phyloP scores from a whole-genome alignment of 2,888 invertebrate genomes.

The Acanthosepion esculentum region DNA sequence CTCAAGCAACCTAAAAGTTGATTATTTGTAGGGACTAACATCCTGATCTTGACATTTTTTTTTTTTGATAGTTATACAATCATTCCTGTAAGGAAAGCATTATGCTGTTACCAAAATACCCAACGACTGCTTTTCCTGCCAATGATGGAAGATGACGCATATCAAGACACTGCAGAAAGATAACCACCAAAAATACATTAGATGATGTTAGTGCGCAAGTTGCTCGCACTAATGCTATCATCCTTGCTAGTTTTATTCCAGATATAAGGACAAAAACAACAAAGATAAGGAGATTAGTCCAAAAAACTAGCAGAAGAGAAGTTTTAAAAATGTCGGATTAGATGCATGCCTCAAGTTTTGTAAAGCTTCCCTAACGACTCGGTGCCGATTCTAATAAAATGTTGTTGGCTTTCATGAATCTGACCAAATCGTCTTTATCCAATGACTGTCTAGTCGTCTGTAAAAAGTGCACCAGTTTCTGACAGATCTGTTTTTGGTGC shows the following conservation, averaged over 20 bases:
- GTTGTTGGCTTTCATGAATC: constrained; percentile 6
- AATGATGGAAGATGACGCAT: not conserved
- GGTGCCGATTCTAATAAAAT: not conserved
- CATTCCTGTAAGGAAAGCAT: not conserved
- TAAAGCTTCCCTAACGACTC: not conserved
- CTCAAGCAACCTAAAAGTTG: not conserved
- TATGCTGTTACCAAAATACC: not conserved
- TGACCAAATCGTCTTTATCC: constrained; percentile 24
- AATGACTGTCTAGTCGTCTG: not conserved
- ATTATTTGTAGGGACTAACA: not conserved
- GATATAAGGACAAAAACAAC: not conserved
- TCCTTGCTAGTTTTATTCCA: not conserved
- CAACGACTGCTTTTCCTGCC: not conserved
- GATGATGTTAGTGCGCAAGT: not conserved
- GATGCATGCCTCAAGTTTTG: not conserved
- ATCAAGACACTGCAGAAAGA: not conserved
- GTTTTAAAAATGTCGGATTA: not conserved
- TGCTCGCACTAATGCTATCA: not conserved
- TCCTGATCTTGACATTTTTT: not conserved
- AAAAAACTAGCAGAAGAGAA: not conserved
- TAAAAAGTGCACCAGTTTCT: not conserved
- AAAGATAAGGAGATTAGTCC: not conserved
- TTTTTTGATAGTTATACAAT: not conserved
- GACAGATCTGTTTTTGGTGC: not conserved
- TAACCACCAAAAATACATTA: no score